Base-by-base conservation (phyloP, 2,888 invertebrate genomes). In the Odontocerum albicorne region DNA sequence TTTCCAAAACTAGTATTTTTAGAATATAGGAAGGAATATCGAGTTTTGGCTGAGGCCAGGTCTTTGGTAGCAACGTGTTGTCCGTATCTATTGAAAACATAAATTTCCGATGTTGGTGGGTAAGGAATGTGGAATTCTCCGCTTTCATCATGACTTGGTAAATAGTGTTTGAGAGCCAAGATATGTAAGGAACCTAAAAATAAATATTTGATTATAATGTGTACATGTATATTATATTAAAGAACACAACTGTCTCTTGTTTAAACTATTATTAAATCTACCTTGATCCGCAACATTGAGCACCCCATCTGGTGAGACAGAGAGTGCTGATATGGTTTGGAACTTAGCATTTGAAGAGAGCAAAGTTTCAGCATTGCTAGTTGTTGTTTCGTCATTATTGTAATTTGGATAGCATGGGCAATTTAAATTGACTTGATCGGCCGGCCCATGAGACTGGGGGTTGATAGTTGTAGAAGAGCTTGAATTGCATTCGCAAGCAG, bases 1-100 rank as follows among this genome's bases (percentile, higher is more conserved):
- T 93, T 92, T 0, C 97, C 96, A 65, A 95, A 96, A 68, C 93
- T 94, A 4, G 95, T 95, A 69, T 95, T 96, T 68, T 97, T 97
- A 42, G 94, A 96, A 77, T 98, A 98, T 17, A 96, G 81, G 79
- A 98, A 98, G 42, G 94, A 92, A 72, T 96, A 97, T 69, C 95
- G 83, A 3, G 90, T 90, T 73, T 93, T 92, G 42, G 92, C 94
- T n/a, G 96, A 96, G 40, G 96, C 90, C 55, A 96, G 77, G 72
- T 96, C 96, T 70, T 91, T 92, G 2, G 97, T 97, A 19, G 90
- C 89, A 19, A 93, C 90, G 72, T 99, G 99, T 70, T 97, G 97
- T 1, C 99, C 98, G 68, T 94, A 95, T 19, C 92, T 84, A 72
- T 95, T 95, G 72, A 95, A 95, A 1, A 93, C 90, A 67, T 94